These are phyloP conservation scores for Nephrotoma appendiculata DNA, from an alignment of 2,888 invertebrate genomes.

Conservation along the genomic window DNA sequence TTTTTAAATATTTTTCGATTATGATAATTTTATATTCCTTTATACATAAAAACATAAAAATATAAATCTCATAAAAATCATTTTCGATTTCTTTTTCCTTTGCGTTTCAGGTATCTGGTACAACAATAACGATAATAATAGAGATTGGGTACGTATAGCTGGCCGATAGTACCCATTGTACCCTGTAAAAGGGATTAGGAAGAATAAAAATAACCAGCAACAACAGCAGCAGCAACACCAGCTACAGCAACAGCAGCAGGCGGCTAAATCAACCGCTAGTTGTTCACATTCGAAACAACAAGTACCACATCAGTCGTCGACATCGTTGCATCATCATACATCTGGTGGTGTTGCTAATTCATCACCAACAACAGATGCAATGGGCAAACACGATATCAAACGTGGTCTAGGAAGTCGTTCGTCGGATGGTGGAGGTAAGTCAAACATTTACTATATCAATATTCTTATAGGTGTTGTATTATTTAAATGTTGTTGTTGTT, in stretches of 20 bases:
- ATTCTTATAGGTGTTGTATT: conserved; percentile 1
- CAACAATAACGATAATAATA: conserved; percentile 30
- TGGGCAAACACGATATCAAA: conserved; percentile 33
- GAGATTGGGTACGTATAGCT: conserved; percentile 33
- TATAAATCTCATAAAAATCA: not conserved
- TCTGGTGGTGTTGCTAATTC: not conserved
- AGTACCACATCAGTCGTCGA: not conserved
- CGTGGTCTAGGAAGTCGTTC: conserved; percentile 21
- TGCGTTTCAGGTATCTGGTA: conserved; percentile 30
- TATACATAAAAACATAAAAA: not conserved
- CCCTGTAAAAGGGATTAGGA: conserved; percentile 32
- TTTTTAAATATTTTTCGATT: not conserved
- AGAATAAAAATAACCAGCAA: conserved; percentile 6
- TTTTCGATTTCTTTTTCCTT: not conserved
- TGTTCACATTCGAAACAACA: not conserved
- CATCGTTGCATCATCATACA: not conserved
- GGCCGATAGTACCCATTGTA: conserved; percentile 35
- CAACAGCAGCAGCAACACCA: conserved; percentile 17
- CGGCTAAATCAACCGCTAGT: not conserved
- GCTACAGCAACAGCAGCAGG: not conserved
- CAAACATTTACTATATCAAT: not conserved
- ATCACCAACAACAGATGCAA: conserved; percentile 12
- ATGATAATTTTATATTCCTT: not conserved
- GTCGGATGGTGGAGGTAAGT: conserved; percentile 16
- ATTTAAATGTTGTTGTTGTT: conserved; percentile 25